Percentiles rank a stretch among this genome's conserved stretches.
These are phyloP conservation scores for Pegoplata infirma DNA, from an alignment of 2,888 invertebrate species.

Conservation along the genomic window DNA sequence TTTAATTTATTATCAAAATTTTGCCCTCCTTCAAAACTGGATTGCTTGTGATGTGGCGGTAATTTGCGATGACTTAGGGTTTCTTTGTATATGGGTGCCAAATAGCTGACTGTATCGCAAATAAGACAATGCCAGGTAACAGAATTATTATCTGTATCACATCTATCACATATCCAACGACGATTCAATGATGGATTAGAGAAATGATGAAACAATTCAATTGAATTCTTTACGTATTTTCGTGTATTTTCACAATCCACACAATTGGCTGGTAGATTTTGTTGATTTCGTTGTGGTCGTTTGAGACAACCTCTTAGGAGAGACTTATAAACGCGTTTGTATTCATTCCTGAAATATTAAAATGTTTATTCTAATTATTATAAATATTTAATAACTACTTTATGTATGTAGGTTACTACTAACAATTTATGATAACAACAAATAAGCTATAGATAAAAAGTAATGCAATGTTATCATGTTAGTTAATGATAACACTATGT, in stretches of 20 bases:
- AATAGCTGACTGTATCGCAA: slow-evolving; percentile 77
- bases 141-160: slow-evolving; percentile 77
- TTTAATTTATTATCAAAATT: slow-evolving; percentile 66
- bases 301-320: slow-evolving; percentile 76
- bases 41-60: slow-evolving; percentile 49
- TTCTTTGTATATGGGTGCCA: slow-evolving; percentile 78
- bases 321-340: slow-evolving; percentile 77
- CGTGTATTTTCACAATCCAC: slow-evolving; percentile 76
- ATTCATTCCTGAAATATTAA: slow-evolving; percentile 75
- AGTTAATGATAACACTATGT: too few relatives aligned
- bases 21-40: slow-evolving; percentile 59
- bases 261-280: slow-evolving; percentile 75
- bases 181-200: slow-evolving; percentile 78
- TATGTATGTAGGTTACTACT: too few relatives aligned
- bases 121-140: slow-evolving; percentile 78
- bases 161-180: slow-evolving; percentile 78
- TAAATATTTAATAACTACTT: slow-evolving; percentile 12
- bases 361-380: slow-evolving; percentile 41
- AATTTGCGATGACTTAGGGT: slow-evolving; percentile 67
- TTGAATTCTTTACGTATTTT: slow-evolving; percentile 76
- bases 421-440: too few relatives aligned
- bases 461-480: too few relatives aligned
- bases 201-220: slow-evolving; percentile 76
- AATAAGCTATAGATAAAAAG: too few relatives aligned
- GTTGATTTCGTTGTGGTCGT: slow-evolving; percentile 76